Evolutionary conservation across 2,888 invertebrate genomes (phyloP).

Genomic region (Mimas tiliae): DNA sequence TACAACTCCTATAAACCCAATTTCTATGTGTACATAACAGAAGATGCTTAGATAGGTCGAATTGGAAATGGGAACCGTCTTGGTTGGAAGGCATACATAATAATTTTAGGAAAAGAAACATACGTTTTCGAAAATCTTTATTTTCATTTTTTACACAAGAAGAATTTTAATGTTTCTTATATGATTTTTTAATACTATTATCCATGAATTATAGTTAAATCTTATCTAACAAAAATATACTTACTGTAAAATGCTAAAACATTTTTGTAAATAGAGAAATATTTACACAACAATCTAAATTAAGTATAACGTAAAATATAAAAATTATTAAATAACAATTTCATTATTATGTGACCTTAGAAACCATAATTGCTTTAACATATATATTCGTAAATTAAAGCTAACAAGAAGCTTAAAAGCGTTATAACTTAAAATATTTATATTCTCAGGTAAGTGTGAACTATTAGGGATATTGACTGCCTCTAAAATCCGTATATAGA

Average conservation of each 20-base stretch:
- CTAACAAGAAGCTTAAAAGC: constrained; percentile 51
- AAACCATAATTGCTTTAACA: constrained; percentile 47
- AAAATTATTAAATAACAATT: constrained; percentile 69
- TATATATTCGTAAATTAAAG: constrained; percentile 52
- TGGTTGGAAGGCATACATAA: too few species aligned
- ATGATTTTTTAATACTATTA: constrained; percentile 63
- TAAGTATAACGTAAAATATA: constrained; percentile 68
- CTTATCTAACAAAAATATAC: constrained; percentile 57
- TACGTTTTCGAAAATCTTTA: constrained; percentile 70
- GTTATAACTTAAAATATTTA: constrained; percentile 26
- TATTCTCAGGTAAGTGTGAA: constrained; percentile 20
- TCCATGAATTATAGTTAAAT: constrained; percentile 56
- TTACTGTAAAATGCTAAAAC: constrained; percentile 62
- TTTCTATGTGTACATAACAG: too few species aligned
- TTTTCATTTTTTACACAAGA: constrained; percentile 75
- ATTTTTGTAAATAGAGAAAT: constrained; percentile 68
- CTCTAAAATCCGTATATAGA: constrained; percentile 36
- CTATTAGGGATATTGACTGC: constrained; percentile 34
- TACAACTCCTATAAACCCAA: too few species aligned
- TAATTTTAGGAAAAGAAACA: constrained; percentile 14
- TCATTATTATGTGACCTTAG: constrained; percentile 52
- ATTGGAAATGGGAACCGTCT: too few species aligned
- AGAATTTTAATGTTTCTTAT: constrained; percentile 64
- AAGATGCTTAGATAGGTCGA: too few species aligned
- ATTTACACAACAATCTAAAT: constrained; percentile 79